Conservation (phyloP, 2,888 invertebrate genomes). For the Ernsta delagoae region DNA sequence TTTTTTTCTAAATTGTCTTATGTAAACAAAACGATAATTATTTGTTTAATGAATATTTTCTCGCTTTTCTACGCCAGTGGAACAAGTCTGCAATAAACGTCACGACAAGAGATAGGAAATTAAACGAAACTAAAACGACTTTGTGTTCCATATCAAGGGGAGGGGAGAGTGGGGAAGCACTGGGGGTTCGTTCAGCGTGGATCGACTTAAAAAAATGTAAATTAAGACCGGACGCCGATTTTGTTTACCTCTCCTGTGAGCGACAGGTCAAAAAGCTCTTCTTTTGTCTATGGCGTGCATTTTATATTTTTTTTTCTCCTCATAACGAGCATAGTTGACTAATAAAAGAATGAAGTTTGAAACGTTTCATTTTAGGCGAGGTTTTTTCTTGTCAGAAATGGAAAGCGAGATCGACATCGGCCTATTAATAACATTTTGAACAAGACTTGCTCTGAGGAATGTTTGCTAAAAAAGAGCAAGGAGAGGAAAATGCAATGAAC, state of each 20-base stretch:
- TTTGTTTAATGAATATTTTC: too few relatives aligned
- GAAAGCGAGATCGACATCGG: constrained; percentile 16
- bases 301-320: constrained; percentile 48
- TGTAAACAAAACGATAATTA: too few relatives aligned
- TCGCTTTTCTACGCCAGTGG: neutral
- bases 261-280: constrained; percentile 64
- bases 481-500: neutral
- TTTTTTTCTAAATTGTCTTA: too few relatives aligned
- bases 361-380: constrained; percentile 25
- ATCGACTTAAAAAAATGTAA: constrained; percentile 66
- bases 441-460: neutral
- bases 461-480: neutral
- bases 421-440: constrained; percentile 11
- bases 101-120: constrained; percentile 80
- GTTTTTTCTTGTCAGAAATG: constrained; percentile 21
- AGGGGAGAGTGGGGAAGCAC: constrained; percentile 48
- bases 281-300: constrained; percentile 53
- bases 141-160: constrained; percentile 65
- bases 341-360: constrained; percentile 42
- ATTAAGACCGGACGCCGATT: constrained; percentile 68
- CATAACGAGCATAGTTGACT: constrained; percentile 48
- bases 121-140: constrained; percentile 81
- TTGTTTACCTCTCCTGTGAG: constrained; percentile 69
- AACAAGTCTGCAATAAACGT: constrained; percentile 69
- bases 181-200: constrained; percentile 54